phyloP scores from a whole-genome alignment of 2,113 vertebrate genomes.

The Ochotona princeps region DNA sequence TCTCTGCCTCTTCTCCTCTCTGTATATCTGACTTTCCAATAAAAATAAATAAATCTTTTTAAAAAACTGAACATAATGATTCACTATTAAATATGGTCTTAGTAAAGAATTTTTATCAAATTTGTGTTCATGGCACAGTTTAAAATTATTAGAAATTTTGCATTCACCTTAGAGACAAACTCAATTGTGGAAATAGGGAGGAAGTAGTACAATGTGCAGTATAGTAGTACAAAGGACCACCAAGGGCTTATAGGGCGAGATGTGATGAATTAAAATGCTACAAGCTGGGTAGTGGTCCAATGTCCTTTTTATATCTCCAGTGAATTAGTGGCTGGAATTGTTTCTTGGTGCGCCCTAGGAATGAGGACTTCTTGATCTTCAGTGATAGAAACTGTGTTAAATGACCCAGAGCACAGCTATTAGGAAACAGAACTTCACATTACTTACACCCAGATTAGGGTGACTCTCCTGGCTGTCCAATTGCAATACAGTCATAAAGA shows the following conservation, averaged over 20 bases:
- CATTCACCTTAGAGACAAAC: neutral
- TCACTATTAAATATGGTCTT: neutral
- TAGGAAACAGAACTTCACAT: neutral
- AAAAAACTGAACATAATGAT: neutral
- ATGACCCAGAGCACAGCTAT: neutral
- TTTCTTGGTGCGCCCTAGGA: neutral
- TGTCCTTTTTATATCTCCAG: neutral
- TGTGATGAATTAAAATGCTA: neutral
- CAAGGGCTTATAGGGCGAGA: neutral
- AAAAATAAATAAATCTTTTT: too few species aligned
- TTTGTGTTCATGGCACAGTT: neutral
- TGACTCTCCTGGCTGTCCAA: neutral
- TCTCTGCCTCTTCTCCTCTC: too few species aligned
- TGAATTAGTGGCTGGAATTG: neutral
- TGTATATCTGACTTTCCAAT: too few species aligned
- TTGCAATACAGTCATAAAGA: neutral
- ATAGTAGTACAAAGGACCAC: neutral
- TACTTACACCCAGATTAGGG: neutral
- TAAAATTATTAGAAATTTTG: constrained; percentile 6
- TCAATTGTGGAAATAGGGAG: neutral
- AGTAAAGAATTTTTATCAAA: neutral
- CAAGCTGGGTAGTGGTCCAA: neutral
- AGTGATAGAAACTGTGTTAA: neutral
- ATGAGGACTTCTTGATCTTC: neutral
- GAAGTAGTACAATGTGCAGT: neutral